phyloP scores from a whole-genome alignment of 2,797 vertebrate species.

The Linurgus olivaceus region DNA sequence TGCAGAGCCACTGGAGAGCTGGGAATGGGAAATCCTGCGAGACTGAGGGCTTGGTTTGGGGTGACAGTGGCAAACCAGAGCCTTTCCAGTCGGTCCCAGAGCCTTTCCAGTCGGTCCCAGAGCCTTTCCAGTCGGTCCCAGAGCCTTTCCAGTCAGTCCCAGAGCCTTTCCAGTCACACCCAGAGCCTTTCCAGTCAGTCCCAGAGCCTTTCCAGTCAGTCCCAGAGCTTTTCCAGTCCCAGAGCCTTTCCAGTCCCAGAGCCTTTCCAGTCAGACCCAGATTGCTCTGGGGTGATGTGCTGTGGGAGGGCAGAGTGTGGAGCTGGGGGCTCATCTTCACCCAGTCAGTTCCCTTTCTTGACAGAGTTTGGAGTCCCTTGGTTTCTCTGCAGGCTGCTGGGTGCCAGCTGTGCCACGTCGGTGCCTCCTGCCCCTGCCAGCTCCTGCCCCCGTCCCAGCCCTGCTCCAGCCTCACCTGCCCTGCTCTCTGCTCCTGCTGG shows the following conservation, averaged over 20 bases:
- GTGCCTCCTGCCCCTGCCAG: not conserved
- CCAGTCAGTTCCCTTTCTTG: not conserved
- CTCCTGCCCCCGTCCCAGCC: not conserved
- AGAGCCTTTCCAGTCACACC: too few species aligned
- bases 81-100: too few species aligned
- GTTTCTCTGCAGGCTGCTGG: not conserved
- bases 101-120: too few species aligned
- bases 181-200: too few species aligned
- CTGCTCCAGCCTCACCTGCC: not conserved
- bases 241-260: rapidly evolving
- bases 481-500: not conserved
- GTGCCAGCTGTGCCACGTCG: not conserved
- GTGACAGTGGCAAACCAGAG: rapidly evolving
- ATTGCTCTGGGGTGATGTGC: not conserved
- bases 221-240: too few species aligned
- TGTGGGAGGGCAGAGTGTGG: not conserved
- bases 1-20: not conserved
- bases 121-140: too few species aligned
- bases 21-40: not conserved
- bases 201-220: too few species aligned
- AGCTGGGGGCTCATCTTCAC: not conserved
- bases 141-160: too few species aligned
- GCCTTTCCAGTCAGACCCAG: not conserved
- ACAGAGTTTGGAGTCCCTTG: not conserved
- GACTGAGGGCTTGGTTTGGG: not conserved